A percentile compares a stretch with the other conserved stretches of the same genome.
Evolutionary conservation across 2,888 invertebrate species (phyloP).

Genomic region (Selenia dentaria): DNA sequence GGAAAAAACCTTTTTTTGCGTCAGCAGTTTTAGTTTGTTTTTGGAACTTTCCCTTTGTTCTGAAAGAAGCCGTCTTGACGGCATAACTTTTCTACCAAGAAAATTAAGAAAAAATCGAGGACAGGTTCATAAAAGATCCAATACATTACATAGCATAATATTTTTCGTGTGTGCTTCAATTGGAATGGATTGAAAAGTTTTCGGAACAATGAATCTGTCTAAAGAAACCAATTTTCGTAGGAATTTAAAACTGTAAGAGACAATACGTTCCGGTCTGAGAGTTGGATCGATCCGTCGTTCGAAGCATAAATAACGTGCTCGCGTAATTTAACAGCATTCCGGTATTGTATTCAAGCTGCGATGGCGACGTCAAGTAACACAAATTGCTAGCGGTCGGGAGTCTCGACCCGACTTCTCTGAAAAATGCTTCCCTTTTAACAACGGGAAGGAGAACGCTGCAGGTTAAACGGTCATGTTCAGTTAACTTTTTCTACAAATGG

Average conservation of each 20-base stretch:
- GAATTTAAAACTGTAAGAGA: constrained; percentile 23
- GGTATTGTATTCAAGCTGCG: constrained; percentile 55
- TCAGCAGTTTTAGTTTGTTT: constrained; percentile 60
- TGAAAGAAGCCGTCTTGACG: constrained; percentile 51
- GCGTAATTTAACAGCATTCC: constrained; percentile 61
- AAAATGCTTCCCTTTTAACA: constrained; percentile 66
- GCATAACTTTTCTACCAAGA: constrained; percentile 47
- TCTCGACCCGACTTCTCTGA: constrained; percentile 47
- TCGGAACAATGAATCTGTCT: constrained; percentile 20
- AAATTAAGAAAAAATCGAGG: constrained; percentile 33
- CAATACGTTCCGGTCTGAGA: constrained; percentile 35
- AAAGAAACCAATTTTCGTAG: constrained; percentile 21
- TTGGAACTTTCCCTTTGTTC: constrained; percentile 53
- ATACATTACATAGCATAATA: too few relatives aligned
- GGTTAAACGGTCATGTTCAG: constrained; percentile 68
- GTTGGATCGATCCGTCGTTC: constrained; percentile 51
- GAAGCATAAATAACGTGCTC: constrained; percentile 62
- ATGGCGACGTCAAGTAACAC: constrained; percentile 56
- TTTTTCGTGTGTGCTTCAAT: constrained; percentile 18
- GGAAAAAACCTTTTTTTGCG: constrained; percentile 52
- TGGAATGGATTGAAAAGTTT: constrained; percentile 27
- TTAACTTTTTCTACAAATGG: constrained; percentile 58
- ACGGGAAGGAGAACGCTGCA: constrained; percentile 50
- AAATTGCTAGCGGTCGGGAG: constrained; percentile 58
- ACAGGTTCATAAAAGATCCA: too few relatives aligned